Percentiles rank a stretch among this genome's conserved stretches.
phyloP scores from a whole-genome alignment of 2,113 vertebrate species.

The Egretta garzetta region DNA sequence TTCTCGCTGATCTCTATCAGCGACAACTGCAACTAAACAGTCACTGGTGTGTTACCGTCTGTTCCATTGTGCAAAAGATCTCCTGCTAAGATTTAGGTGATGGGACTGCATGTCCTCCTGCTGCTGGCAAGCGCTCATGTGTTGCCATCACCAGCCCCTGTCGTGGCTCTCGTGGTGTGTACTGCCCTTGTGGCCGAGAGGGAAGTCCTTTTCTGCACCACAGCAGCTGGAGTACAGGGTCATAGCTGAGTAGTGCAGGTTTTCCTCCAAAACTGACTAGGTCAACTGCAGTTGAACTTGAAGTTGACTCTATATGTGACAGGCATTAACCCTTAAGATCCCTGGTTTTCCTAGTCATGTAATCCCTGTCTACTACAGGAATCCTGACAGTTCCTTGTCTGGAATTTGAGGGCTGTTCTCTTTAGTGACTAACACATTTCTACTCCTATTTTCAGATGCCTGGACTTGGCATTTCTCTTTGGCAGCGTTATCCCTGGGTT shows the following conservation, averaged over 20 bases:
- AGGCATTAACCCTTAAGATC: background rate
- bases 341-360: background rate
- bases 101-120: background rate
- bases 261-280: background rate
- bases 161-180: accelerated
- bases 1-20: background rate
- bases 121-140: background rate
- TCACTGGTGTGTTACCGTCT: background rate
- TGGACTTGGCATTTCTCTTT: background rate
- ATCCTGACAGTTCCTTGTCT: background rate
- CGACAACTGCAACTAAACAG: background rate
- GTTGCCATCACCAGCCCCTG: background rate
- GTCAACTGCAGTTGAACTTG: constrained; percentile 22
- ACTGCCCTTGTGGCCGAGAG: accelerated
- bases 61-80: background rate
- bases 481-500: background rate
- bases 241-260: background rate
- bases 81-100: background rate
- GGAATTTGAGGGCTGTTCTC: background rate
- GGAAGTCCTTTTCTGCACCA: background rate
- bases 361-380: background rate
- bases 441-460: background rate
- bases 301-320: background rate
- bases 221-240: background rate
- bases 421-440: background rate